Evolutionary conservation across 2,797 vertebrate genomes (phyloP).

Genomic region (Myoxocephalus aenaeus): DNA sequence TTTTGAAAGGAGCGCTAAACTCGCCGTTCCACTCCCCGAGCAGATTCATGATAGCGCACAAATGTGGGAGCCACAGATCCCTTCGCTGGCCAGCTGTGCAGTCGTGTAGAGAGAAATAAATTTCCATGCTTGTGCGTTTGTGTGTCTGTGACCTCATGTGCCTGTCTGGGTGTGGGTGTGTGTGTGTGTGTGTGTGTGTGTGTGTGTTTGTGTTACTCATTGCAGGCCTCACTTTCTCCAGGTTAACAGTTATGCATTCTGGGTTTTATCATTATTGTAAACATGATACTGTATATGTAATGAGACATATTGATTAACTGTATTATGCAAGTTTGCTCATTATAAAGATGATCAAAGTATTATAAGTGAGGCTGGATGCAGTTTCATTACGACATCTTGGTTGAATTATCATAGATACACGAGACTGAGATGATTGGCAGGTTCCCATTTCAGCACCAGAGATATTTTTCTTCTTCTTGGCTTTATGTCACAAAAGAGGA

Average conservation of each 20-base stretch:
- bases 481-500: constrained; percentile 16
- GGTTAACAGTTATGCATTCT: constrained; percentile 62
- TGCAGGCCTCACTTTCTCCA: constrained; percentile 60
- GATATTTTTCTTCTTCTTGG: constrained; percentile 9
- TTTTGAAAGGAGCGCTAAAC: constrained; percentile 72
- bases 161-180: constrained; percentile 17
- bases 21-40: constrained; percentile 61
- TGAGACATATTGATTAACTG: constrained; percentile 71
- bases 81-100: constrained; percentile 53
- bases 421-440: constrained; percentile 9
- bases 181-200: constrained; percentile 13
- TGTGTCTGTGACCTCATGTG: constrained; percentile 54
- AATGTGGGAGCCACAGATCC: constrained; percentile 64
- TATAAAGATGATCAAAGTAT: constrained; percentile 70
- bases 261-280: constrained; percentile 62
- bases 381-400: neutral
- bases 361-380: neutral
- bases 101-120: constrained; percentile 45
- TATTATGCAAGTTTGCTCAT: constrained; percentile 75
- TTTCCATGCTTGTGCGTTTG: constrained; percentile 28
- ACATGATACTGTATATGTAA: constrained; percentile 66
- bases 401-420: constrained; percentile 9
- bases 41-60: constrained; percentile 55
- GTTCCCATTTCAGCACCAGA: neutral
- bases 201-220: constrained; percentile 46